Percentiles rank a stretch among this genome's conserved stretches.
These are phyloP conservation scores for Siniperca chuatsi DNA, from an alignment of 2,113 vertebrate species.

Conservation along the genomic window DNA sequence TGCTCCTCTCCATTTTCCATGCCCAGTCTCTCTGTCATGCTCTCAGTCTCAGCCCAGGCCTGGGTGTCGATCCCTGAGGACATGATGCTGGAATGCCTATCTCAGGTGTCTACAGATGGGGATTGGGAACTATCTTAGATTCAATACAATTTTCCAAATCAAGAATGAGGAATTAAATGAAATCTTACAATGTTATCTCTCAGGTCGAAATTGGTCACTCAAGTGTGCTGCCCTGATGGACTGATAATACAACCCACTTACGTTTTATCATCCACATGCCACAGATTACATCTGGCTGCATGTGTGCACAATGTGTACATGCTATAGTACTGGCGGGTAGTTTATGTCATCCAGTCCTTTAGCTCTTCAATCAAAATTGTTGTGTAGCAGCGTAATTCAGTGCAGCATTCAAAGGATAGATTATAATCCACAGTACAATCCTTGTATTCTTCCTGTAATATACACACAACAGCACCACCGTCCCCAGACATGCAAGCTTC, in stretches of 20 bases:
- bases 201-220: constrained; percentile 58
- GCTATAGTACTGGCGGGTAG: constrained; percentile 24
- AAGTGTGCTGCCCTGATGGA: constrained; percentile 65
- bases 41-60: constrained; percentile 56
- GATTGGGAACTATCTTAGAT: constrained; percentile 60
- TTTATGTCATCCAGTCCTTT: constrained; percentile 43
- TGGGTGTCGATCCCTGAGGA: constrained; percentile 72
- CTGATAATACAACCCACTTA: constrained; percentile 59
- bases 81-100: constrained; percentile 62
- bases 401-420: constrained; percentile 68
- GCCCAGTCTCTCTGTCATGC: constrained; percentile 68
- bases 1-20: constrained; percentile 74
- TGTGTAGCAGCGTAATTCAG: constrained; percentile 55
- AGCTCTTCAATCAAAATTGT: constrained; percentile 61
- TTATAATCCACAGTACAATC: constrained; percentile 73
- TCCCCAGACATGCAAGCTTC: constrained; percentile 72
- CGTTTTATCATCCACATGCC: constrained; percentile 58
- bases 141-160: constrained; percentile 74
- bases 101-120: constrained; percentile 51
- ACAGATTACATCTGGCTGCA: constrained; percentile 44
- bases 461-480: constrained; percentile 56
- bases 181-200: constrained; percentile 70
- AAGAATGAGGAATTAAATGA: constrained; percentile 71
- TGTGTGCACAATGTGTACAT: constrained; percentile 51
- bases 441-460: constrained; percentile 70